These are phyloP conservation scores for Malaclemys terrapin DNA, from an alignment of 2,113 vertebrate genomes.

Conservation along the genomic window DNA sequence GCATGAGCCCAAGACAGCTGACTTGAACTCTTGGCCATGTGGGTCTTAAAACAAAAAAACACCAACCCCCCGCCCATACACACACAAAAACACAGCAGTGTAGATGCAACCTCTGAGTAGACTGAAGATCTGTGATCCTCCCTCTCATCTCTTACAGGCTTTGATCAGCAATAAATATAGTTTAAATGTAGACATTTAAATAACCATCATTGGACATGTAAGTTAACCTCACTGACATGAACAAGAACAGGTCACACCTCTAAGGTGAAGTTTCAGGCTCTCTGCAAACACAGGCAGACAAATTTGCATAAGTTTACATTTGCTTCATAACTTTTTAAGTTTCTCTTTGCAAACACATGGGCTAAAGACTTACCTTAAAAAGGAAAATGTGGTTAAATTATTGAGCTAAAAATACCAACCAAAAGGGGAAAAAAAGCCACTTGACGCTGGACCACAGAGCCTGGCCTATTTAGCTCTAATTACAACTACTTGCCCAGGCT, in stretches of 20 bases:
- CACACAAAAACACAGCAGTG: no score
- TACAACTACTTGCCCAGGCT: neutral
- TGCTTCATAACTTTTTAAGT: neutral
- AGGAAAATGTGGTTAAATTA: neutral
- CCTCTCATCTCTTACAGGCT: neutral
- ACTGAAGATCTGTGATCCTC: neutral
- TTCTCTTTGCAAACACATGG: neutral
- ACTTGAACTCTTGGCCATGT: no score
- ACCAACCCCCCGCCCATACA: no score
- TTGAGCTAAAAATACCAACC: neutral
- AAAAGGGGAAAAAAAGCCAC: neutral
- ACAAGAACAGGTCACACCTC: neutral
- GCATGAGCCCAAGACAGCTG: no score
- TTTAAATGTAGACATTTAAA: neutral
- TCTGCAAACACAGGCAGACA: fast-evolving
- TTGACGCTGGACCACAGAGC: neutral
- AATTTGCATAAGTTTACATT: neutral
- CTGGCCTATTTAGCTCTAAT: neutral
- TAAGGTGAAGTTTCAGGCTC: neutral
- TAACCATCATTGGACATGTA: neutral
- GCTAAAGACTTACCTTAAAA: neutral
- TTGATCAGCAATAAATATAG: neutral
- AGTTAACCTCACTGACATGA: neutral
- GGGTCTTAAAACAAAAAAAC: no score
- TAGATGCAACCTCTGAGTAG: no score